Conservation (phyloP, 2,797 vertebrate species). For the Sardinella longiceps region DNA sequence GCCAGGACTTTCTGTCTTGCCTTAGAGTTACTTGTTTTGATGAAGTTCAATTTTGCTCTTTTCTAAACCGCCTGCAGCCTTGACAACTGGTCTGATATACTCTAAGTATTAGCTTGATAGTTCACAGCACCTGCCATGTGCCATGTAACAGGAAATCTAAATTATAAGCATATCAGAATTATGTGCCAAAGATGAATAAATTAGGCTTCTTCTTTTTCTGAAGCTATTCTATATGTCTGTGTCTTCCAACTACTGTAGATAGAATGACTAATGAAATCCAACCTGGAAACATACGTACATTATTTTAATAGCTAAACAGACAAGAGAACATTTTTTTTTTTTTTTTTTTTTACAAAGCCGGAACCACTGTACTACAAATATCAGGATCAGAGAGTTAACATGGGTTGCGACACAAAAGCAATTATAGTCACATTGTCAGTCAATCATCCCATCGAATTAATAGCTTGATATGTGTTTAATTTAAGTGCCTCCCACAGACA, state of each 20-base stretch:
- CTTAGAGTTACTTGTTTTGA: not conserved
- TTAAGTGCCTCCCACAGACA: slow-evolving; percentile 40
- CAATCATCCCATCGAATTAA: slow-evolving; percentile 43
- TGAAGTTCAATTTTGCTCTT: not conserved
- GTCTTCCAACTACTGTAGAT: not conserved
- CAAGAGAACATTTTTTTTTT: not conserved
- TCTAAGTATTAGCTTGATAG: not conserved
- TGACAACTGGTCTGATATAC: not conserved
- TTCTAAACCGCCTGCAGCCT: not conserved
- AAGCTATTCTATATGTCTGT: not conserved
- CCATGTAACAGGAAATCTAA: not conserved
- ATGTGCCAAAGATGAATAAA: not conserved
- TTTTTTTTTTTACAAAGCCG: not conserved
- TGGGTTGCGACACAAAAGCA: not conserved
- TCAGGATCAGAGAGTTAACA: not conserved
- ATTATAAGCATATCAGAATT: not conserved
- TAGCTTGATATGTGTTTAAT: slow-evolving; percentile 40
- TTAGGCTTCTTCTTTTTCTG: not conserved
- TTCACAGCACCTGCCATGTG: not conserved
- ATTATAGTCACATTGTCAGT: slow-evolving; percentile 33
- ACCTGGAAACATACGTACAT: not conserved
- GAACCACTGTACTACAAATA: not conserved
- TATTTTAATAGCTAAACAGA: not conserved
- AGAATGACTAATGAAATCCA: not conserved
- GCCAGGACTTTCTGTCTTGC: not conserved